phyloP scores from a whole-genome alignment of 2,113 vertebrate genomes.

The Amphiprion ocellaris region DNA sequence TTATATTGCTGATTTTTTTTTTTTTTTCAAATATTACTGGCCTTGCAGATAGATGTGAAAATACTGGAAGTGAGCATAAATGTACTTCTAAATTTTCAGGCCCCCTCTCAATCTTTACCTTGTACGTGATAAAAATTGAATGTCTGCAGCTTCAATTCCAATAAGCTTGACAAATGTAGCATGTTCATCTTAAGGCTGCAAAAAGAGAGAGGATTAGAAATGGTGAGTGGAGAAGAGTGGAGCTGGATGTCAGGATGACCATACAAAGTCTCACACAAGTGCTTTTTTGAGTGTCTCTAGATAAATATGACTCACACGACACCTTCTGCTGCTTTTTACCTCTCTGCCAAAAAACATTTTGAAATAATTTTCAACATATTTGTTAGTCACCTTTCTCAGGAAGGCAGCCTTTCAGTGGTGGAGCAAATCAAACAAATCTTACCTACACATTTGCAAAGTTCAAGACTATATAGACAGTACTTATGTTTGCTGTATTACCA shows the following conservation, averaged over 20 bases:
- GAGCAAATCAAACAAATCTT: too few species aligned
- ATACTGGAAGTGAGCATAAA: conserved; percentile 65
- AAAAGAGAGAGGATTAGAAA: conserved; percentile 42
- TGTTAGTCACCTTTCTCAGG: not conserved
- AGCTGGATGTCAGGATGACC: conserved; percentile 19
- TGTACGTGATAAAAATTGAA: conserved; percentile 66
- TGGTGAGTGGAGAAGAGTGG: conserved; percentile 16
- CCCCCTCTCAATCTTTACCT: conserved; percentile 68
- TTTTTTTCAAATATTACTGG: conserved; percentile 69
- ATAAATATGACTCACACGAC: conserved; percentile 18
- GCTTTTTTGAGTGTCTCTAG: conserved; percentile 9
- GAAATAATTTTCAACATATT: conserved; percentile 1
- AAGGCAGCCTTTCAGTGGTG: not conserved
- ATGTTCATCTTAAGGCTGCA: conserved; percentile 66
- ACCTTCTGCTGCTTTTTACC: conserved; percentile 29
- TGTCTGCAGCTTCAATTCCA: conserved; percentile 64
- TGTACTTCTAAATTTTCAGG: conserved; percentile 68
- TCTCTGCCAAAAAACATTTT: not conserved
- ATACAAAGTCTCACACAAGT: not conserved
- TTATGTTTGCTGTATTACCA: not conserved
- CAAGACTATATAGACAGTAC: not conserved
- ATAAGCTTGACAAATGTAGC: conserved; percentile 65
- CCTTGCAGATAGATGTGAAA: conserved; percentile 68
- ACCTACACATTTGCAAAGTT: not conserved
- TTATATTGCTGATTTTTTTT: conserved; percentile 67